A percentile compares a stretch with the other conserved stretches of the same genome.
Conservation (phyloP, 2,888 invertebrate species). For the Drosophila setosimentum region DNA sequence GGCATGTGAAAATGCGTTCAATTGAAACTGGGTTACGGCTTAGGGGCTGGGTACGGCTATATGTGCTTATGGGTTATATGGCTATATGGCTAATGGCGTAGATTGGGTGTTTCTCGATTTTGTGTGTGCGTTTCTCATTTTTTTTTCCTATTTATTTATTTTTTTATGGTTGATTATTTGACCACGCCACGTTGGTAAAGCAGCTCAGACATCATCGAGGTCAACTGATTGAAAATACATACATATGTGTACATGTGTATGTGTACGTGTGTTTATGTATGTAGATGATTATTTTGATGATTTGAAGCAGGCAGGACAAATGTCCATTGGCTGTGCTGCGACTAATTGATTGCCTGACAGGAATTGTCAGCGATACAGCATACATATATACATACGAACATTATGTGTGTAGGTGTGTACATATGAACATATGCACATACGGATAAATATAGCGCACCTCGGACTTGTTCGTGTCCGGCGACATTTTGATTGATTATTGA, state of each 20-base stretch:
- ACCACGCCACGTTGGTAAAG: constrained; percentile 45
- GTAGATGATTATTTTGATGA: constrained; percentile 6
- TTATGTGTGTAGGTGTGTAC: background rate
- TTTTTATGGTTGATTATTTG: constrained; percentile 23
- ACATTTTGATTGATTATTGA: constrained; percentile 71
- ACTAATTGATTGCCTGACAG: constrained; percentile 58
- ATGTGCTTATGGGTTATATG: constrained; percentile 72
- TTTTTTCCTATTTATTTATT: constrained; percentile 1
- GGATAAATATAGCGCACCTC: constrained; percentile 5
- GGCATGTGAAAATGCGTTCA: constrained; percentile 80
- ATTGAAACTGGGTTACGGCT: constrained; percentile 79
- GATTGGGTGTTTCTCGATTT: constrained; percentile 52
- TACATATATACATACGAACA: background rate
- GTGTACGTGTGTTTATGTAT: background rate
- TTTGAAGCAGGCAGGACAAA: background rate
- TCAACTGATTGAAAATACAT: constrained; percentile 55
- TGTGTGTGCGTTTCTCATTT: constrained; percentile 11
- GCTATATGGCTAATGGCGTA: constrained; percentile 76
- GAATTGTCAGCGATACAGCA: constrained; percentile 14
- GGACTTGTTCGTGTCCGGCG: constrained; percentile 32
- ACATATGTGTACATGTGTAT: background rate
- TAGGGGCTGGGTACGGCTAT: constrained; percentile 58
- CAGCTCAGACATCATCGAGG: constrained; percentile 47
- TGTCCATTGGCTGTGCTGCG: constrained; percentile 5
- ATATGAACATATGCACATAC: background rate